A percentile compares a stretch with the other conserved stretches of the same genome.
Conservation (phyloP, 2,113 vertebrate genomes). For the Dicentrarchus labrax region DNA sequence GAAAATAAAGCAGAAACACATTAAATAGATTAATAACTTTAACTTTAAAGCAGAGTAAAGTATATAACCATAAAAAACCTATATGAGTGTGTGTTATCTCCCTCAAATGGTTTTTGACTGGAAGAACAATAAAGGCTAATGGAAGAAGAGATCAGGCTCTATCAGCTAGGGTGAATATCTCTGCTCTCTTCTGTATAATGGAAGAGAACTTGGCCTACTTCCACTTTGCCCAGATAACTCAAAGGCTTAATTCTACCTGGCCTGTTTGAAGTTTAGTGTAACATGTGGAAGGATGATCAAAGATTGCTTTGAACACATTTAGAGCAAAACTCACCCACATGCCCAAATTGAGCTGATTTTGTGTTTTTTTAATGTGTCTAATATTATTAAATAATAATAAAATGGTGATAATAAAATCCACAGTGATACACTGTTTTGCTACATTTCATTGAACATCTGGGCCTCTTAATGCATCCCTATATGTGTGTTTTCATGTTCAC, state of each 20-base stretch:
- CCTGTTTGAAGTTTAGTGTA: slow-evolving; percentile 48
- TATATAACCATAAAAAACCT: slow-evolving; percentile 57
- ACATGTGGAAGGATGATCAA: slow-evolving; percentile 30
- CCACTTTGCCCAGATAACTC: slow-evolving; percentile 56
- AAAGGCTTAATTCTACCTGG: slow-evolving; percentile 52
- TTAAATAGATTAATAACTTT: slow-evolving; percentile 68
- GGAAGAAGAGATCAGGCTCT: slow-evolving; percentile 56
- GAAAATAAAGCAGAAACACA: slow-evolving; percentile 56
- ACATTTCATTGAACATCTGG: slow-evolving; percentile 5
- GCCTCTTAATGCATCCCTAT: background rate
- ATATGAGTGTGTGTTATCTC: slow-evolving; percentile 56
- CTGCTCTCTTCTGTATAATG: slow-evolving; percentile 52
- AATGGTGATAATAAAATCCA: background rate
- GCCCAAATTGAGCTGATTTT: slow-evolving; percentile 16
- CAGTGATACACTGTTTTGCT: background rate
- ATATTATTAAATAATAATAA: slow-evolving; percentile 2
- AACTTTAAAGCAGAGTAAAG: slow-evolving; percentile 59
- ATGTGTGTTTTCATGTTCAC: background rate
- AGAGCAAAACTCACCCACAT: background rate
- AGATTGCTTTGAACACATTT: slow-evolving; percentile 43
- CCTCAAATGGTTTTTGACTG: slow-evolving; percentile 53
- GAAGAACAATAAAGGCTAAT: slow-evolving; percentile 73
- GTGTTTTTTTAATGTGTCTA: background rate
- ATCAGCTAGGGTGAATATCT: slow-evolving; percentile 48
- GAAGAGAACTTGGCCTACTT: slow-evolving; percentile 66